phyloP scores from a whole-genome alignment of 2,888 invertebrate species.

The Tetragnatha montana region DNA sequence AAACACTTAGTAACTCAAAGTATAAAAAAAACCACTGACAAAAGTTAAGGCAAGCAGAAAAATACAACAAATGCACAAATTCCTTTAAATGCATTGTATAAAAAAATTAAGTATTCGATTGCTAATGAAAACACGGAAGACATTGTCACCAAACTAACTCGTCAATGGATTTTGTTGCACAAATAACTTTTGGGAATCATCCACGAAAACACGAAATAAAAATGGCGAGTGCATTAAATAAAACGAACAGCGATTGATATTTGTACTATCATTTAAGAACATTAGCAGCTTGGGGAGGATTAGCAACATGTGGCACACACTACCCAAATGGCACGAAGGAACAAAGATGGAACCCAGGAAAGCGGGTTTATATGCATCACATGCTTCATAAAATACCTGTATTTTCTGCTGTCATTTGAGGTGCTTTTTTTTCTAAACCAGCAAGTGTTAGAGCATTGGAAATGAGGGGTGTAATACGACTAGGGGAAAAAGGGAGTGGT shows the following conservation, averaged over 20 bases:
- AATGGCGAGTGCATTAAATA: conserved; percentile 6
- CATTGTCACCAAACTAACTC: not conserved
- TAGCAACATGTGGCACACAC: conserved; percentile 17
- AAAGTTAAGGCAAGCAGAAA: not conserved
- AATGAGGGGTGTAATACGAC: conserved; percentile 28
- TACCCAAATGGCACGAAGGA: conserved; percentile 46
- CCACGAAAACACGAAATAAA: conserved; percentile 14
- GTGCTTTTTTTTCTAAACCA: conserved; percentile 15
- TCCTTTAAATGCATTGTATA: not conserved
- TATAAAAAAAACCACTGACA: not conserved
- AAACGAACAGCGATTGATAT: conserved; percentile 11
- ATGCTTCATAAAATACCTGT: conserved; percentile 67
- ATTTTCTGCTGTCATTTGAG: conserved; percentile 47
- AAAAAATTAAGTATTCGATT: not conserved
- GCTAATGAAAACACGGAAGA: not conserved
- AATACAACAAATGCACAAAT: not conserved
- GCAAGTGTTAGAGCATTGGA: conserved; percentile 28
- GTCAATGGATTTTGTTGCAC: conserved; percentile 39
- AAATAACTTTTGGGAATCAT: conserved; percentile 27
- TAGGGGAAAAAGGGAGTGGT: conserved; percentile 38
- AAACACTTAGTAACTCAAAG: not conserved
- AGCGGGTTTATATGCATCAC: conserved; percentile 9
- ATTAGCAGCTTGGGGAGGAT: not conserved
- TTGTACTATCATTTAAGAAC: conserved; percentile 41
- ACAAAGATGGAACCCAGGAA: conserved; percentile 3